A percentile compares a stretch with the other conserved stretches of the same genome.
Conservation (phyloP, 2,797 vertebrate genomes). For the Pipistrellus pipistrellus region DNA sequence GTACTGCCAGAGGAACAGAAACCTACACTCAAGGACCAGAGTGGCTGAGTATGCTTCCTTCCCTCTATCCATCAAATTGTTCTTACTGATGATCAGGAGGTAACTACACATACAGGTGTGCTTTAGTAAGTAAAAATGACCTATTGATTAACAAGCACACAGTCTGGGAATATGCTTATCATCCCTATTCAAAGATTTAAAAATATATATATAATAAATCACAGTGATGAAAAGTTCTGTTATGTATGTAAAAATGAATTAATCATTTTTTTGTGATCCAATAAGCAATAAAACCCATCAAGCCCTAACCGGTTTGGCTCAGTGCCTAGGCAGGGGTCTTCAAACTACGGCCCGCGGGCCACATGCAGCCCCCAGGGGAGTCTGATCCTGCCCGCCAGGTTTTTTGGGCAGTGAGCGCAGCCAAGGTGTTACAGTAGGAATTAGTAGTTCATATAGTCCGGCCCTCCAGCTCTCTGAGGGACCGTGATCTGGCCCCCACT, state of each 20-base stretch:
- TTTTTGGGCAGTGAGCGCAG: too few relatives aligned
- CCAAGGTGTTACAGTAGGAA: too few relatives aligned
- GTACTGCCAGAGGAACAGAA: background rate
- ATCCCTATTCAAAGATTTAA: background rate
- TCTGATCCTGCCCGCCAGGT: too few relatives aligned
- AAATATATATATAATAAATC: background rate
- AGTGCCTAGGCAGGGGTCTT: too few relatives aligned
- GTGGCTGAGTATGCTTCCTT: background rate
- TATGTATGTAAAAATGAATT: conserved; percentile 32
- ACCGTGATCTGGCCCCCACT: too few relatives aligned
- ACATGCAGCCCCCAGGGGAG: too few relatives aligned
- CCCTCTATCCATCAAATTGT: background rate
- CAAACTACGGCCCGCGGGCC: too few relatives aligned
- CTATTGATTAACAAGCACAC: background rate
- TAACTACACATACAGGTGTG: background rate
- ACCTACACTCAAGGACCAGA: background rate
- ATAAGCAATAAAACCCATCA: conserved; percentile 41
- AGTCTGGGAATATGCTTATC: background rate
- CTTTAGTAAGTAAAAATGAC: conserved; percentile 34
- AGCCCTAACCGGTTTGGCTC: background rate
- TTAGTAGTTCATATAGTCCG: too few relatives aligned
- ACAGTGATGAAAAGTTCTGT: background rate
- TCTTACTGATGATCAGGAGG: background rate
- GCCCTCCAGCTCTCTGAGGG: too few relatives aligned
- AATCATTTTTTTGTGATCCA: background rate